Conservation (phyloP, 2,888 invertebrate genomes). For the Steinernema scapterisci region DNA sequence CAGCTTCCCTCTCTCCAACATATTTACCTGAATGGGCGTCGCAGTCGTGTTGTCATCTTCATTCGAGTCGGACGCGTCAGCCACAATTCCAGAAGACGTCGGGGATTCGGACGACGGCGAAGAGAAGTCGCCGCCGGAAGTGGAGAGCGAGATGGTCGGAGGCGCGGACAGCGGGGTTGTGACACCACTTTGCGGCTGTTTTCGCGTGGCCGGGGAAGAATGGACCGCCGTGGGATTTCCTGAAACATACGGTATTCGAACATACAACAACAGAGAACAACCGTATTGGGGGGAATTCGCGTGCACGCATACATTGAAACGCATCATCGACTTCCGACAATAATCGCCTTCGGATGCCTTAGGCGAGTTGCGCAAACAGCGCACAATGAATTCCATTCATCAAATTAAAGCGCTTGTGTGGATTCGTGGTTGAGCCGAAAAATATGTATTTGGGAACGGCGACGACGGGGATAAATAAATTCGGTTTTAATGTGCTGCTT, state of each 20-base stretch:
- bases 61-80: constrained; percentile 31
- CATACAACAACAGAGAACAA: too few species aligned
- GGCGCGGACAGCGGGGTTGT: constrained; percentile 21
- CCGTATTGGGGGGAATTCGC: not conserved
- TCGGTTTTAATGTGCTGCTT: not conserved
- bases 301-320: not conserved
- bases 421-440: not conserved
- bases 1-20: not conserved
- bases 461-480: not conserved
- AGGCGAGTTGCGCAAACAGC: constrained; percentile 31
- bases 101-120: constrained; percentile 34
- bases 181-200: not conserved
- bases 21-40: not conserved
- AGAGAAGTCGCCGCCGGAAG: constrained; percentile 12
- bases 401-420: constrained; percentile 1
- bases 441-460: not conserved
- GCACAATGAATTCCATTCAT: constrained; percentile 23
- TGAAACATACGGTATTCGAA: constrained; percentile 12
- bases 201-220: not conserved
- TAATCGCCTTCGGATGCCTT: too few species aligned
- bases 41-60: not conserved
- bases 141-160: constrained; percentile 12
- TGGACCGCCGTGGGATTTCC: constrained; percentile 16
- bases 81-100: constrained; percentile 35
- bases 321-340: constrained; percentile 28